Conservation (phyloP, 2,797 vertebrate species). For the Pseudocheirus occidentalis region DNA sequence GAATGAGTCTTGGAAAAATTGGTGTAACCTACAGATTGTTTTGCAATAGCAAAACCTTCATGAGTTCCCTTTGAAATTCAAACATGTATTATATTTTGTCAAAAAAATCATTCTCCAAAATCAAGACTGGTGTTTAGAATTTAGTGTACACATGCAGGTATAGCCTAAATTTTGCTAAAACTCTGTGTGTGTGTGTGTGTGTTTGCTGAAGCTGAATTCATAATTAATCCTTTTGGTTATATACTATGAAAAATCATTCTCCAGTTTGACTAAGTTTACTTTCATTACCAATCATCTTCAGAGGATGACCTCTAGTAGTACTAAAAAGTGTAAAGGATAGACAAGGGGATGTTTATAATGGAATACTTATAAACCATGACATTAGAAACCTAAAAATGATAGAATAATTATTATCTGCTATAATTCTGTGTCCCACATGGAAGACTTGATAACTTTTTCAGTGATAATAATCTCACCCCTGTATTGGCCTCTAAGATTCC, state of each 20-base stretch:
- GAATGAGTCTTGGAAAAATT: not conserved
- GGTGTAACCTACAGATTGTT: not conserved
- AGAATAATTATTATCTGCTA: not conserved
- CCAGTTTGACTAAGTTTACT: not conserved
- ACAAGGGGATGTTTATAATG: not conserved
- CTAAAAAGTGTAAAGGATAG: not conserved
- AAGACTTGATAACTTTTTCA: not conserved
- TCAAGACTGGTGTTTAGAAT: not conserved
- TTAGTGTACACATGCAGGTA: not conserved
- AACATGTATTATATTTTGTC: not conserved
- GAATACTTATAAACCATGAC: not conserved
- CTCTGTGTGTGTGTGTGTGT: too few species aligned
- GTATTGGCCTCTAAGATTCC: not conserved
- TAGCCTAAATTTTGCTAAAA: not conserved
- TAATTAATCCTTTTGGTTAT: not conserved
- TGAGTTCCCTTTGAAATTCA: not conserved
- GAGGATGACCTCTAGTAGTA: not conserved
- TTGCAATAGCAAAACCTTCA: not conserved
- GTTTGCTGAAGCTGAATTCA: not conserved
- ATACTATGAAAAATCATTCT: not conserved
- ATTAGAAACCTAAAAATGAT: not conserved
- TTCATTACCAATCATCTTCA: not conserved
- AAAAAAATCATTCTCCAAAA: not conserved
- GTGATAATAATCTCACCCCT: not conserved
- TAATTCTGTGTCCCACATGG: not conserved